Percentiles rank a stretch among this genome's conserved stretches.
Conservation (phyloP, 2,888 invertebrate species). For the Escarpia spicata region DNA sequence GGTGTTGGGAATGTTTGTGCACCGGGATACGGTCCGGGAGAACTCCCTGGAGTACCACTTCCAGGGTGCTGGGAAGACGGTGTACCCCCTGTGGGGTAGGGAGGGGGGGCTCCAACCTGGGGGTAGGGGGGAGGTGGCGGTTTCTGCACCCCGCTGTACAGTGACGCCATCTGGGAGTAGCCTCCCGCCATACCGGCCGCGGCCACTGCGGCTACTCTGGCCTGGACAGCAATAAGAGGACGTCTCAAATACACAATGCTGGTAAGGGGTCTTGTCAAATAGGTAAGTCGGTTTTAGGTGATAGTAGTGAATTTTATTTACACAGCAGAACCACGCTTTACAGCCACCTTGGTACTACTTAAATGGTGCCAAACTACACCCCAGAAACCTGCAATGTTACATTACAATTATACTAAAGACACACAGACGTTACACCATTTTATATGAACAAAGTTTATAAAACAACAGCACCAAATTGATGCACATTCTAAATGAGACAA, state of each 20-base stretch:
- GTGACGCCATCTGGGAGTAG: slow-evolving; percentile 17
- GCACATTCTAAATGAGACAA: too few species aligned
- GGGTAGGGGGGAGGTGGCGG: neutral
- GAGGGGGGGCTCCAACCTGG: neutral
- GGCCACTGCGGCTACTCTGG: slow-evolving; percentile 13
- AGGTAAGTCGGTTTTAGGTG: neutral
- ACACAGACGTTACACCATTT: too few species aligned
- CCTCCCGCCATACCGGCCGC: slow-evolving; percentile 23
- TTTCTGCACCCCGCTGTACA: neutral
- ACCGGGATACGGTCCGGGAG: neutral
- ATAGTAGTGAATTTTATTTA: too few species aligned
- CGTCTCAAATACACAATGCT: neutral
- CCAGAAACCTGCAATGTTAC: too few species aligned
- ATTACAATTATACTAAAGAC: too few species aligned
- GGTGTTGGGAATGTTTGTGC: neutral
- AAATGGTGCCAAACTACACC: too few species aligned
- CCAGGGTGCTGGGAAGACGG: neutral
- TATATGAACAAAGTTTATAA: too few species aligned
- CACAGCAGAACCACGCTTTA: too few species aligned
- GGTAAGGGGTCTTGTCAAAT: neutral
- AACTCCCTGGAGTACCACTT: neutral
- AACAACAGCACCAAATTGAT: too few species aligned
- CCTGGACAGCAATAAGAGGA: slow-evolving; percentile 7
- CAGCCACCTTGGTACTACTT: too few species aligned
- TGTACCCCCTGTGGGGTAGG: neutral